Percentiles rank a stretch among this genome's conserved stretches.
Evolutionary conservation across 2,113 vertebrate genomes (phyloP).

Genomic region (Pao palembangensis): DNA sequence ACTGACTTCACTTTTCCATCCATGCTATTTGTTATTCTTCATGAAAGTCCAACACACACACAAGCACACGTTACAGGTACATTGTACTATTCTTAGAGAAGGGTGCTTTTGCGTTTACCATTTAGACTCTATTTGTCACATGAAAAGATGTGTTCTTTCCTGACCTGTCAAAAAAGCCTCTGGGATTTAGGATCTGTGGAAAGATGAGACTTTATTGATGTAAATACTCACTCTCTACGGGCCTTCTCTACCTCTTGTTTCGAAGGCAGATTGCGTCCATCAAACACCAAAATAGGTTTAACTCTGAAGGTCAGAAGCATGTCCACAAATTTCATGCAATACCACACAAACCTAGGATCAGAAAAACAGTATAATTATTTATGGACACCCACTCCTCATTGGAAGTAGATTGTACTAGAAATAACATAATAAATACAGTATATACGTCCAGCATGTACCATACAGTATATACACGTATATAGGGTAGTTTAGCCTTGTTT

Average conservation of each 20-base stretch:
- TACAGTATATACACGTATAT: no score
- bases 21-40: background rate
- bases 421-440: no score
- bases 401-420: no score
- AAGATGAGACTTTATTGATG: background rate
- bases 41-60: background rate
- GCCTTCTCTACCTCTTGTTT: conserved; percentile 92
- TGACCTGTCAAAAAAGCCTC: no score
- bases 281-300: conserved; percentile 92
- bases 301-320: conserved; percentile 88
- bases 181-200: background rate
- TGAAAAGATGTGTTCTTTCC: background rate
- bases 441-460: no score
- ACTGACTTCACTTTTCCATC: background rate
- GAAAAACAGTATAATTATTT: background rate
- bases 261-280: conserved; percentile 93
- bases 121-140: background rate
- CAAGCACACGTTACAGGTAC: background rate
- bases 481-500: no score
- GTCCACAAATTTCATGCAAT: conserved; percentile 95
- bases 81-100: background rate
- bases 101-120: background rate
- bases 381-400: background rate
- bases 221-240: conserved; percentile 85
- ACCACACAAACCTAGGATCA: conserved; percentile 83